Conservation (phyloP, 2,113 vertebrate species). For the human region DNA sequence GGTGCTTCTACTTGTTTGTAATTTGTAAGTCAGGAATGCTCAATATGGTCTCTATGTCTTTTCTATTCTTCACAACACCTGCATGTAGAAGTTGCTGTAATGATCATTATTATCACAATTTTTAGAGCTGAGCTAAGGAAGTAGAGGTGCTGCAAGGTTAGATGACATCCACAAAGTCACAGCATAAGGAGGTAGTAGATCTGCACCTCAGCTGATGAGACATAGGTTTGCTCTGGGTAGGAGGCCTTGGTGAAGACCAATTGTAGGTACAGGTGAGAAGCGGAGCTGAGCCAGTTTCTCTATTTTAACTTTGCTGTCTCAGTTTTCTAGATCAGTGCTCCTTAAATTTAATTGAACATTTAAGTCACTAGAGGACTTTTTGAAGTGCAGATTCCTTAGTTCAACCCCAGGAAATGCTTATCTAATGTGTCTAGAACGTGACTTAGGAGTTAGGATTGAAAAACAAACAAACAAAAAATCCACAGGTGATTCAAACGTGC, state of each 20-base stretch:
- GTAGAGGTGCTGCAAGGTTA: neutral
- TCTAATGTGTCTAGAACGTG: neutral
- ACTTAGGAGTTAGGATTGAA: neutral
- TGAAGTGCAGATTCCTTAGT: neutral
- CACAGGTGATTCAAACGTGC: neutral
- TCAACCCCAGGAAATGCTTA: neutral
- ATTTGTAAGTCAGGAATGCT: neutral
- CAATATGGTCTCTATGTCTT: fast-evolving
- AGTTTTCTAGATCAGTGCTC: neutral
- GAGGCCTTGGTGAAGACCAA: neutral
- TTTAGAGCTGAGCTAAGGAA: neutral
- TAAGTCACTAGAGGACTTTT: neutral
- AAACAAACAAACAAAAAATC: neutral
- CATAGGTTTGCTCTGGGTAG: neutral
- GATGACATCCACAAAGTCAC: neutral
- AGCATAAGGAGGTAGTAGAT: neutral
- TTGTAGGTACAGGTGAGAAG: neutral
- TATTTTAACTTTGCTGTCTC: neutral
- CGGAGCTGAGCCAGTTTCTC: neutral
- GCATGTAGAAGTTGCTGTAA: neutral
- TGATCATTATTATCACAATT: neutral
- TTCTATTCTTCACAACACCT: neutral
- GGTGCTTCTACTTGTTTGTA: neutral
- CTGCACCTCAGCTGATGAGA: neutral
- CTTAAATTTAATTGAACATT: neutral